A percentile compares a stretch with the other conserved stretches of the same genome.
Conservation (phyloP, 2,888 invertebrate species). For the Drosophila anceps region DNA sequence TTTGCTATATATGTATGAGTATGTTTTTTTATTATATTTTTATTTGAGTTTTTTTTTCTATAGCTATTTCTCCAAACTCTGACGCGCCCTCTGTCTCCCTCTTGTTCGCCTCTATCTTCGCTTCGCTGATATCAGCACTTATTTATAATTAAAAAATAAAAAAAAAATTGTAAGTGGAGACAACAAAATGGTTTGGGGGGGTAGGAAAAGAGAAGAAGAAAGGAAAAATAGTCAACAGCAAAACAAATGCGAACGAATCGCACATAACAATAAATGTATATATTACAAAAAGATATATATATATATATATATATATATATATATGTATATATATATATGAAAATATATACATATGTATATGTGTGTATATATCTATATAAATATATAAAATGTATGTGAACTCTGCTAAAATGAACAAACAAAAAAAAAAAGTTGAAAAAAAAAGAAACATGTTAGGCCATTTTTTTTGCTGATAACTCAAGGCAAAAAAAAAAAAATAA, state of each 20-base stretch:
- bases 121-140: conserved; percentile 39
- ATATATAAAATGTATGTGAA: conserved; percentile 16
- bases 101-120: not conserved
- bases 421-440: conserved; percentile 20
- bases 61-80: not conserved
- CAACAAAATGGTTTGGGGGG: conserved; percentile 34
- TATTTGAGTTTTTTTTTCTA: not conserved
- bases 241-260: conserved; percentile 34
- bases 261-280: conserved; percentile 18
- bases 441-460: conserved; percentile 57
- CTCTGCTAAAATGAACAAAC: conserved; percentile 15
- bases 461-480: conserved; percentile 59
- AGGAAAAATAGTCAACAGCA: conserved; percentile 5
- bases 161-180: conserved; percentile 36
- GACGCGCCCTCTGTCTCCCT: not conserved
- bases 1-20: not conserved
- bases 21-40: conserved; percentile 9
- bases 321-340: conserved; percentile 17
- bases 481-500: conserved; percentile 19
- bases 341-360: conserved; percentile 4
- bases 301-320: not conserved
- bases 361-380: conserved; percentile 3
- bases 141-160: conserved; percentile 62
- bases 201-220: conserved; percentile 17
- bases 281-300: conserved; percentile 14